Conservation (phyloP, 1,140 invertebrate species). For the Dinoponera quadriceps region DNA sequence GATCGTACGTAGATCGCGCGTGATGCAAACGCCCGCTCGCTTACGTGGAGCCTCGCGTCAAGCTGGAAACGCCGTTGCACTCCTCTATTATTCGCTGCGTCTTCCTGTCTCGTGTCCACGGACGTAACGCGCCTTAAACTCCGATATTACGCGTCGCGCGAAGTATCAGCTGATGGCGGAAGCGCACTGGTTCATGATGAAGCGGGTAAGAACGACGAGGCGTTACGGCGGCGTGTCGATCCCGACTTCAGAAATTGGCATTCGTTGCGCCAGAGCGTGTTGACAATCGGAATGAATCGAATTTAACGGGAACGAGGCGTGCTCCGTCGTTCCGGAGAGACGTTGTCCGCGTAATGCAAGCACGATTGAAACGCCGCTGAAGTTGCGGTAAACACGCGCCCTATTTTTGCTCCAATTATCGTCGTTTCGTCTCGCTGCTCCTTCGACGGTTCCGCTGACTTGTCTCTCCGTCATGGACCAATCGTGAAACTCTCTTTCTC, state of each 20-base stretch:
- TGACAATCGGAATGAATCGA: background rate
- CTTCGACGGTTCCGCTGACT: constrained; percentile 21
- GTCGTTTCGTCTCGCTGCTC: constrained; percentile 35
- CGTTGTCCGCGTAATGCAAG: background rate
- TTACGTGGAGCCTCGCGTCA: constrained; percentile 60
- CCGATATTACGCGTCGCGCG: constrained; percentile 11
- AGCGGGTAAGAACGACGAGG: background rate
- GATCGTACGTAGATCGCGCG: background rate
- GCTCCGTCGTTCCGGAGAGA: background rate
- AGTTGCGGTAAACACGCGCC: constrained; percentile 19
- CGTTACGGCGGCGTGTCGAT: background rate
- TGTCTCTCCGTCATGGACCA: constrained; percentile 26
- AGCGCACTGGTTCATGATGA: background rate
- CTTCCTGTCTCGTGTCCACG: background rate
- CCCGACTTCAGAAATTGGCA: background rate
- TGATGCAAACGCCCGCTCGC: constrained; percentile 27
- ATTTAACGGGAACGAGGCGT: constrained; percentile 8
- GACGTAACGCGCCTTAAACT: background rate
- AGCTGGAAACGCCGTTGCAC: constrained; percentile 50
- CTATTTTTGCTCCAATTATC: constrained; percentile 54
- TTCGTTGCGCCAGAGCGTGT: background rate
- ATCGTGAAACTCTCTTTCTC: constrained; percentile 28
- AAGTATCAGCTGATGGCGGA: background rate
- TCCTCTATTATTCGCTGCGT: constrained; percentile 18
- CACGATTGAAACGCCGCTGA: constrained; percentile 7